phyloP scores from a whole-genome alignment of 1,140 invertebrate species.

The Drosophila insularis region DNA sequence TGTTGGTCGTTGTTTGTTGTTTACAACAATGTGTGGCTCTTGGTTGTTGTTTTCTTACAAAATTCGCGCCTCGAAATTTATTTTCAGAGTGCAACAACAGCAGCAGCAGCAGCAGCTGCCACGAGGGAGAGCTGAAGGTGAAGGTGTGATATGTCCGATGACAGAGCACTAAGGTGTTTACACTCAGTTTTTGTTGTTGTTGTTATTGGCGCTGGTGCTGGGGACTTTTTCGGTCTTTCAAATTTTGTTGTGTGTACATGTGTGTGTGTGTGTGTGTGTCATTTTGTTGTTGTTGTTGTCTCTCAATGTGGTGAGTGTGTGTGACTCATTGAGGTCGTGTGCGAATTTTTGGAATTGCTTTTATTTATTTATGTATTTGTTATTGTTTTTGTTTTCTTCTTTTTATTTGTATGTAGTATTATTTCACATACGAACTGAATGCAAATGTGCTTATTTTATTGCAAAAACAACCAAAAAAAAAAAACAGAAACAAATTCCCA shows the following conservation, averaged over 20 bases:
- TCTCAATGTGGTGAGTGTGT: not conserved
- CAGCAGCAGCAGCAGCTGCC: not conserved
- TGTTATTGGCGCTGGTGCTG: not conserved
- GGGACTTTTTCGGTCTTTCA: constrained; percentile 12
- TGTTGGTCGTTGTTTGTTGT: not conserved
- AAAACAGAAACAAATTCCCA: constrained; percentile 52
- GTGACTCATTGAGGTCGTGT: constrained; percentile 78
- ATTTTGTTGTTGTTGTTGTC: not conserved
- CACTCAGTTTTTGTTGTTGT: constrained; percentile 16
- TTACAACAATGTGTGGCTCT: constrained; percentile 20
- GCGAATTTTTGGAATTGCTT: constrained; percentile 79
- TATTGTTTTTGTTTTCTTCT: constrained; percentile 50
- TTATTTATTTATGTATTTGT: constrained; percentile 78
- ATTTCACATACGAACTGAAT: constrained; percentile 48
- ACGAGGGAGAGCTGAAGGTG: constrained; percentile 14
- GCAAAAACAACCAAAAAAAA: constrained; percentile 39
- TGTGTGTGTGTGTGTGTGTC: not conserved
- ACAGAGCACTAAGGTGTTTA: constrained; percentile 35
- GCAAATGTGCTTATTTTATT: constrained; percentile 76
- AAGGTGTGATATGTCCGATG: constrained; percentile 19
- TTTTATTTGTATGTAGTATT: constrained; percentile 23
- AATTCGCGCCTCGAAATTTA: constrained; percentile 44
- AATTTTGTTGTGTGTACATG: constrained; percentile 7
- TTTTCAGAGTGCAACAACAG: constrained; percentile 32
- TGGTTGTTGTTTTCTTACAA: constrained; percentile 26